Evolutionary conservation across 2,113 vertebrate genomes (phyloP), one percentile per base, ranked within the genome.

Genomic region (Holacanthus passer): DNA sequence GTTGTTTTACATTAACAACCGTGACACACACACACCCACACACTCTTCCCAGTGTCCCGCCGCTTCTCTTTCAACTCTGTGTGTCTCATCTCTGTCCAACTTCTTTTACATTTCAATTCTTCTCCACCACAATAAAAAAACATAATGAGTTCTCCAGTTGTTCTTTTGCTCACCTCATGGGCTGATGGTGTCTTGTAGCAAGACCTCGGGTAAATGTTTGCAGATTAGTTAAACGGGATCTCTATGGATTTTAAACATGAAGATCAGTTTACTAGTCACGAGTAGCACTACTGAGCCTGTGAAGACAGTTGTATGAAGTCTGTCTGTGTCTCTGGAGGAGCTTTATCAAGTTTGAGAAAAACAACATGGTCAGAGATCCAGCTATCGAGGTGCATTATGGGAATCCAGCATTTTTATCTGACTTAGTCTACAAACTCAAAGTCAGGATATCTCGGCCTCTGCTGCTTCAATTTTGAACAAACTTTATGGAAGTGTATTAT

Each of bases 1-100:
- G 22, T 58, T 66, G 74, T 77, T 56, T 56, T 39, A 52, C 32
- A 19, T 65, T 43, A 53, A 43, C 32, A 43, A 32, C 37, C 27
- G 20, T 41, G 45, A 65, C 17, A 52, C 31, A 50, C 56, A 58
- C 53, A 73, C 71, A 3, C 56, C 19, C 41, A 60, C 56, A 41
- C 59, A 37, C 22, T 27, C 72, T 45, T 62, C 37, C n/a, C 53
- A 24, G 24, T 29, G 63, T 27, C 2, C 10, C n/a, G 47, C 73
- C 32, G 50, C 48, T 55, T 67, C 52, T 27, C 63, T 47, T 67
- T 66, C 13, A 56, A 24, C 73, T 9, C 48, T 47, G 7, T 64
- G 27, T 11, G 14, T 17, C 20, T 77, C 5, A 13, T 66, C 37
- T 77, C 37, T 12, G 20, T 66, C 50, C 62, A 66, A 66, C 37